These are phyloP conservation scores for Gnatocerus cornutus DNA, from an alignment of 2,888 invertebrate genomes.

Conservation along the genomic window DNA sequence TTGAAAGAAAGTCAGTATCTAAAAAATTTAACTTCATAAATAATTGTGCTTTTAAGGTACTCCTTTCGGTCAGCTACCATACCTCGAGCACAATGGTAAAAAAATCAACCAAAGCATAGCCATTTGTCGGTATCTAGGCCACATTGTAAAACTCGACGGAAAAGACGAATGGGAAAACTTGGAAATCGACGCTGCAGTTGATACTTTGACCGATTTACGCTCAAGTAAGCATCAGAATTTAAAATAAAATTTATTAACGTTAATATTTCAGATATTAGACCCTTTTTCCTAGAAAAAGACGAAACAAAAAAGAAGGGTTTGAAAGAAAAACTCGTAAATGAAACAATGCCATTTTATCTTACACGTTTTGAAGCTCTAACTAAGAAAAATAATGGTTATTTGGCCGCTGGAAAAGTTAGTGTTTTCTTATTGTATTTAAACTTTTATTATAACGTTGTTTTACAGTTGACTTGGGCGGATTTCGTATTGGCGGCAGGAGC, in stretches of 20 bases:
- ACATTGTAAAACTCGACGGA: constrained; percentile 75
- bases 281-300: constrained; percentile 1
- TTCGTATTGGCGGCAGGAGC: background rate
- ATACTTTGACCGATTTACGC: constrained; percentile 77
- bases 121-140: constrained; percentile 77
- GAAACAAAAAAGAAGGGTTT: constrained; percentile 69
- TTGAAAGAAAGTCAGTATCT: constrained; percentile 6
- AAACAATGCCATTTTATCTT: constrained; percentile 74
- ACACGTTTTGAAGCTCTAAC: constrained; percentile 74
- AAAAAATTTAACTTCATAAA: background rate
- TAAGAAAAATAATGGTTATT: constrained; percentile 73
- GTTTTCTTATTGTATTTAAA: too few relatives aligned
- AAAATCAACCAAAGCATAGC: constrained; percentile 76
- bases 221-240: constrained; percentile 69
- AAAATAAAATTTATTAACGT: background rate
- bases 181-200: constrained; percentile 77
- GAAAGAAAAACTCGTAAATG: constrained; percentile 70
- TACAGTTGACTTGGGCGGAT: constrained; percentile 35
- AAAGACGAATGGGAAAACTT: constrained; percentile 75
- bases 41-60: constrained; percentile 65
- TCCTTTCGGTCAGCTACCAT: constrained; percentile 79
- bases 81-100: constrained; percentile 78
- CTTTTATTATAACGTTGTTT: background rate
- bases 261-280: constrained; percentile 6
- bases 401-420: constrained; percentile 71